phyloP scores from a whole-genome alignment of 2,888 invertebrate genomes.

The Pollenia amentaria region DNA sequence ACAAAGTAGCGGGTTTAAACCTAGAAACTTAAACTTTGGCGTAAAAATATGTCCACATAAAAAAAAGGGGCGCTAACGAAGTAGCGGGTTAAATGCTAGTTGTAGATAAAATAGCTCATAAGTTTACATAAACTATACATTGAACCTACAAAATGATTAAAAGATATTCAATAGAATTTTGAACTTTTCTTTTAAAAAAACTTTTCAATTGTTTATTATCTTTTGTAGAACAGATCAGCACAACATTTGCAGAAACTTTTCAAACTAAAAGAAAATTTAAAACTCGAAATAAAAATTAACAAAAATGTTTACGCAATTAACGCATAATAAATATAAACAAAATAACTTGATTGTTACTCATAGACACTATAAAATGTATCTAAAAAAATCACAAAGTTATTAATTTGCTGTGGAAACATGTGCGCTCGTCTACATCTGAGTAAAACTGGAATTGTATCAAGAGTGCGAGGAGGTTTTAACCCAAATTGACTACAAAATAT shows the following conservation, averaged over 20 bases:
- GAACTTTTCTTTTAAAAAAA: background rate
- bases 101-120: background rate
- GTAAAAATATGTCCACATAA: too few species aligned
- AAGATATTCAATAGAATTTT: slow-evolving; percentile 12
- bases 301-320: slow-evolving; percentile 60
- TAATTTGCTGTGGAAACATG: slow-evolving; percentile 24
- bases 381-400: background rate
- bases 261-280: slow-evolving; percentile 14
- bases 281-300: slow-evolving; percentile 13
- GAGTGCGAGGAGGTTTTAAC: slow-evolving; percentile 21
- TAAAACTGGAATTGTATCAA: background rate
- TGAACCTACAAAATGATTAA: background rate
- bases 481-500: slow-evolving; percentile 37
- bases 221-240: background rate
- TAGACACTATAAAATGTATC: background rate
- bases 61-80: too few species aligned
- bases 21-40: too few species aligned
- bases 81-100: too few species aligned
- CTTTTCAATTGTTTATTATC: slow-evolving; percentile 31
- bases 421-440: background rate
- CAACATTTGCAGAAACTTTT: slow-evolving; percentile 9
- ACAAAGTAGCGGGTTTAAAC: too few species aligned
- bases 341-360: slow-evolving; percentile 32
- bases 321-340: slow-evolving; percentile 61
- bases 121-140: slow-evolving; percentile 6